Evolutionary conservation across 2,113 vertebrate species (phyloP).

Genomic region (Lasiurus cinereus): DNA sequence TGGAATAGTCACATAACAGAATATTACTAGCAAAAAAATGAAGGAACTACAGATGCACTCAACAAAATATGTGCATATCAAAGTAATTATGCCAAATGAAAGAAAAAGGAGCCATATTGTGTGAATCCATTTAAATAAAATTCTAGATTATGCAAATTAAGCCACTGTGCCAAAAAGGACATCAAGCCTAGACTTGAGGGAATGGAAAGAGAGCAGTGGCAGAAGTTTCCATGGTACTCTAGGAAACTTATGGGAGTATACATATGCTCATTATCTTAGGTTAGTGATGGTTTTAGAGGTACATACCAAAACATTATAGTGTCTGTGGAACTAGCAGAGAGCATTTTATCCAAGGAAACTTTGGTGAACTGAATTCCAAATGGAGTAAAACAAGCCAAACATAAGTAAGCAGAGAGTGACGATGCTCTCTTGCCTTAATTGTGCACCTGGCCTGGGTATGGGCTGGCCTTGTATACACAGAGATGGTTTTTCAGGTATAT

Average conservation of each 20-base stretch:
- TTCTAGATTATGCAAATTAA: background rate
- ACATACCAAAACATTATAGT: background rate
- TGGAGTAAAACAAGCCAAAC: background rate
- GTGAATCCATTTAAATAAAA: constrained; percentile 1
- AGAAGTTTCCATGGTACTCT: background rate
- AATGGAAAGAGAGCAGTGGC: background rate
- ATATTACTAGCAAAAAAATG: background rate
- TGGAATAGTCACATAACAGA: background rate
- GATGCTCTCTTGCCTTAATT: background rate
- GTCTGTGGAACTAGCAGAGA: background rate
- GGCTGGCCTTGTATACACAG: background rate
- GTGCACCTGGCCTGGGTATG: background rate
- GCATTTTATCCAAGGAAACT: background rate
- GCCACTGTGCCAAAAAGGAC: background rate
- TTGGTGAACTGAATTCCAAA: background rate
- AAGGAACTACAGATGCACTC: background rate
- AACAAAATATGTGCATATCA: background rate
- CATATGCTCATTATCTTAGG: background rate
- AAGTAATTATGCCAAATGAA: background rate
- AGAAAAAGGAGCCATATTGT: background rate
- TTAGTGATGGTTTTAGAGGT: background rate
- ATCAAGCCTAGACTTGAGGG: background rate
- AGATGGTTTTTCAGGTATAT: background rate
- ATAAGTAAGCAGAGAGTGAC: background rate
- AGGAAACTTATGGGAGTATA: background rate